These are phyloP conservation scores for Archaeoteleia sp. DNA, from an alignment of 2,888 invertebrate genomes.

Conservation along the genomic window DNA sequence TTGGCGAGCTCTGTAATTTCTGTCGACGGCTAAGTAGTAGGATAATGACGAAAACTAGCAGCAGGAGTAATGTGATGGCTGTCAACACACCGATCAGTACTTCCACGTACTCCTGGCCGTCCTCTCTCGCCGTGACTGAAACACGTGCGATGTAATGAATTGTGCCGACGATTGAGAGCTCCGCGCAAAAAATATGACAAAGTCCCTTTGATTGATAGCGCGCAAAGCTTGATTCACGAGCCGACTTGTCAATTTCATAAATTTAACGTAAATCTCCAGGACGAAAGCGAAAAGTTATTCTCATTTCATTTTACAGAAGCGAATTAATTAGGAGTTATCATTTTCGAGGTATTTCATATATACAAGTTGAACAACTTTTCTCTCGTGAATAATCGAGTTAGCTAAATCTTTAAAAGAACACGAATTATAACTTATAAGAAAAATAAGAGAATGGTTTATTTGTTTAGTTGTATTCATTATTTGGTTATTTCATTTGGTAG, in stretches of 20 bases:
- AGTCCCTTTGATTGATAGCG: slow-evolving; percentile 50
- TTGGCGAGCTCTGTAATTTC: slow-evolving; percentile 79
- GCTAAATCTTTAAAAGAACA: no score
- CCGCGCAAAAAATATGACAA: slow-evolving; percentile 42
- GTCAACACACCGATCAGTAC: slow-evolving; percentile 80
- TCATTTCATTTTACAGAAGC: no score
- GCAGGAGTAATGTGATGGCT: slow-evolving; percentile 80
- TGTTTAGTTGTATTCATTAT: no score
- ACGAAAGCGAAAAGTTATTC: neutral
- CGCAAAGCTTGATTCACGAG: slow-evolving; percentile 45
- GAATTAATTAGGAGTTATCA: no score
- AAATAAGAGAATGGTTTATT: no score
- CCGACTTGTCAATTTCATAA: slow-evolving; percentile 24
- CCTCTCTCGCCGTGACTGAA: slow-evolving; percentile 78
- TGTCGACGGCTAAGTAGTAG: slow-evolving; percentile 78
- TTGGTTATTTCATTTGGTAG: no score
- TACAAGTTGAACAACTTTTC: no score
- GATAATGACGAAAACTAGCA: slow-evolving; percentile 80
- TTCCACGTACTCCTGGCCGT: slow-evolving; percentile 79
- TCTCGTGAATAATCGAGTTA: no score
- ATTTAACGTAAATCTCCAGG: slow-evolving; percentile 23
- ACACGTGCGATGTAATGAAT: slow-evolving; percentile 47
- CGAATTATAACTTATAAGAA: no score
- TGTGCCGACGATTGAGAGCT: slow-evolving; percentile 29
- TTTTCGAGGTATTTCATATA: no score